phyloP scores from a whole-genome alignment of 2,888 invertebrate genomes.

The Hecatera dysodea region DNA sequence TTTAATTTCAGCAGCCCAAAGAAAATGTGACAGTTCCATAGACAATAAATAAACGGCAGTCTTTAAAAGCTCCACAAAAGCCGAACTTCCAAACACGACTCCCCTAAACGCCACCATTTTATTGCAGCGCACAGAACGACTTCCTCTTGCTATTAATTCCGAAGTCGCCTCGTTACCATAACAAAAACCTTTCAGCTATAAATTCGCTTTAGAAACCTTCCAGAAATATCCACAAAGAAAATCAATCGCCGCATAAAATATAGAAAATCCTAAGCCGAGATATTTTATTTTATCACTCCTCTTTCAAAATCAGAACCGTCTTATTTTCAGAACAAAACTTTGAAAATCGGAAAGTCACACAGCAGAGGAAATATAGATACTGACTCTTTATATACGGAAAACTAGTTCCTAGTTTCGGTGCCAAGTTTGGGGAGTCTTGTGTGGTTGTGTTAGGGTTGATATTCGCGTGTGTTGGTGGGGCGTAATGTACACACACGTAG shows the following conservation, averaged over 20 bases:
- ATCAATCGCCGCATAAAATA: constrained; percentile 61
- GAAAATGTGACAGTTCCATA: neutral
- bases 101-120: constrained; percentile 43
- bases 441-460: constrained; percentile 26
- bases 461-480: constrained; percentile 15
- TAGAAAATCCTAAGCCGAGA: constrained; percentile 57
- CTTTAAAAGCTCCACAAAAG: constrained; percentile 5
- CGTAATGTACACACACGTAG: constrained; percentile 63
- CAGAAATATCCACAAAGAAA: constrained; percentile 62
- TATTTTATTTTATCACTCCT: constrained; percentile 61
- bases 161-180: constrained; percentile 57
- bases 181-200: constrained; percentile 58
- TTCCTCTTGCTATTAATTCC: constrained; percentile 57
- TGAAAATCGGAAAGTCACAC: constrained; percentile 60
- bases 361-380: constrained; percentile 58
- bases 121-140: constrained; percentile 50
- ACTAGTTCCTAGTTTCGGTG: constrained; percentile 38
- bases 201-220: constrained; percentile 58
- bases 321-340: constrained; percentile 64
- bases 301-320: constrained; percentile 60
- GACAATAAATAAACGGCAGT: constrained; percentile 5
- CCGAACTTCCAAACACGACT: constrained; percentile 22
- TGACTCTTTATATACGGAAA: constrained; percentile 41
- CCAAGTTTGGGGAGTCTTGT: constrained; percentile 20
- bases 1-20: too few species aligned